Percentiles rank a stretch among this genome's conserved stretches.
Evolutionary conservation across 2,888 invertebrate genomes (phyloP).

Genomic region (Loripinus fragilis): DNA sequence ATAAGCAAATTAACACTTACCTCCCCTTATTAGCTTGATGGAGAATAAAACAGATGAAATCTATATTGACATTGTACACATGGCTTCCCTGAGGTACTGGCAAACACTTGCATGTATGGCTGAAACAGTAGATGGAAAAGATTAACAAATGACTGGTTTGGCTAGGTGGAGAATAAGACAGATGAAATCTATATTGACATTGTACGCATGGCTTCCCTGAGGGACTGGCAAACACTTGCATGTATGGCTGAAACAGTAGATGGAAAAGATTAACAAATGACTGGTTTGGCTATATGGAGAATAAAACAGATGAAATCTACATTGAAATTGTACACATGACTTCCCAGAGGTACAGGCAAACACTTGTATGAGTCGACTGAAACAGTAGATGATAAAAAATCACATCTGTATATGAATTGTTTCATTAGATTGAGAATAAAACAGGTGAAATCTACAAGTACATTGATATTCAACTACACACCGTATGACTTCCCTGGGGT

Average conservation of each 20-base stretch:
- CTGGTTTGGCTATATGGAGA: slow-evolving; percentile 31
- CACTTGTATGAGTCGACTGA: slow-evolving; percentile 44
- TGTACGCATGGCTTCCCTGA: slow-evolving; percentile 27
- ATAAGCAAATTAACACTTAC: slow-evolving; percentile 29
- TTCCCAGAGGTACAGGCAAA: slow-evolving; percentile 42
- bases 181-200: slow-evolving; percentile 37
- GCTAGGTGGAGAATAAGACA: slow-evolving; percentile 40
- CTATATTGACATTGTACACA: slow-evolving; percentile 21
- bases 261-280: too few species aligned
- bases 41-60: slow-evolving; percentile 48
- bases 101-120: slow-evolving; percentile 42
- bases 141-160: too few species aligned
- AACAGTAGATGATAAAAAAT: background rate
- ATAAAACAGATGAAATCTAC: slow-evolving; percentile 49
- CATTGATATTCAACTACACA: too few species aligned
- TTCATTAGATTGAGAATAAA: slow-evolving; percentile 37
- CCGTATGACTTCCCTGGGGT: slow-evolving; percentile 32
- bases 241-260: slow-evolving; percentile 38
- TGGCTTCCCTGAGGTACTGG: slow-evolving; percentile 44
- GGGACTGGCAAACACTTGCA: slow-evolving; percentile 44
- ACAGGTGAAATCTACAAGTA: slow-evolving; percentile 42
- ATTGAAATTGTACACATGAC: slow-evolving; percentile 21
- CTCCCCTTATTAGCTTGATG: slow-evolving; percentile 43
- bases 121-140: slow-evolving; percentile 19
- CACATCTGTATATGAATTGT: too few species aligned